Conservation (phyloP, 2,113 vertebrate genomes). For the Caranx ignobilis region DNA sequence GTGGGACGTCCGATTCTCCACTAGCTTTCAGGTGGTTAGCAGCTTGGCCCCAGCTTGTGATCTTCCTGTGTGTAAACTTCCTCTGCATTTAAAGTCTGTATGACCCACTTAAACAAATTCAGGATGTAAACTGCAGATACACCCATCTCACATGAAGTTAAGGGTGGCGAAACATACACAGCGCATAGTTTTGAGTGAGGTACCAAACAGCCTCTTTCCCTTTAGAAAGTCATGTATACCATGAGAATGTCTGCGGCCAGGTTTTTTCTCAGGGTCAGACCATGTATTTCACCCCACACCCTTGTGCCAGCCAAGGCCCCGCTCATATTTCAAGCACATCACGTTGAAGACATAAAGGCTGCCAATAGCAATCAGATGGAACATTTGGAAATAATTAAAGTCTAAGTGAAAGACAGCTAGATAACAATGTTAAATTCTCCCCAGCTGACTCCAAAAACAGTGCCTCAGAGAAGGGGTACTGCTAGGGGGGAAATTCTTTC, state of each 20-base stretch:
- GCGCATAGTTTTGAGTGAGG: conserved; percentile 12
- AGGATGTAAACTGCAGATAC: conserved; percentile 9
- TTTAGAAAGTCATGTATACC: conserved; percentile 45
- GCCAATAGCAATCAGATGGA: conserved; percentile 69
- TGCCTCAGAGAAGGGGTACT: conserved; percentile 57
- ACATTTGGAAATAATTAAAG: conserved; percentile 83
- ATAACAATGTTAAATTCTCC: conserved; percentile 66
- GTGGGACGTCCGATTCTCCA: conserved; percentile 21
- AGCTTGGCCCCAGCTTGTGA: conserved; percentile 1
- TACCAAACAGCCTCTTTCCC: conserved; percentile 55
- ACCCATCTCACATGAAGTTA: not conserved
- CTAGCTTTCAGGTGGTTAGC: conserved; percentile 36
- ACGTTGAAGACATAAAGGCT: conserved; percentile 49
- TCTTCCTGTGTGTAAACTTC: conserved; percentile 25
- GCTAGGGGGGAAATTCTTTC: conserved; percentile 14
- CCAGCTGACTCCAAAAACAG: conserved; percentile 51
- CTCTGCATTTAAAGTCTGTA: conserved; percentile 1
- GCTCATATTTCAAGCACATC: conserved; percentile 66
- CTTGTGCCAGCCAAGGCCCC: conserved; percentile 49
- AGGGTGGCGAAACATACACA: conserved; percentile 1
- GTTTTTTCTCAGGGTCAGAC: conserved; percentile 51
- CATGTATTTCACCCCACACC: conserved; percentile 38
- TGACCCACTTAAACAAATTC: conserved; percentile 38
- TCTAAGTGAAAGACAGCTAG: conserved; percentile 56
- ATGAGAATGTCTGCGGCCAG: conserved; percentile 14